phyloP scores from a whole-genome alignment of 2,797 vertebrate genomes.

The Lacerta viridis region DNA sequence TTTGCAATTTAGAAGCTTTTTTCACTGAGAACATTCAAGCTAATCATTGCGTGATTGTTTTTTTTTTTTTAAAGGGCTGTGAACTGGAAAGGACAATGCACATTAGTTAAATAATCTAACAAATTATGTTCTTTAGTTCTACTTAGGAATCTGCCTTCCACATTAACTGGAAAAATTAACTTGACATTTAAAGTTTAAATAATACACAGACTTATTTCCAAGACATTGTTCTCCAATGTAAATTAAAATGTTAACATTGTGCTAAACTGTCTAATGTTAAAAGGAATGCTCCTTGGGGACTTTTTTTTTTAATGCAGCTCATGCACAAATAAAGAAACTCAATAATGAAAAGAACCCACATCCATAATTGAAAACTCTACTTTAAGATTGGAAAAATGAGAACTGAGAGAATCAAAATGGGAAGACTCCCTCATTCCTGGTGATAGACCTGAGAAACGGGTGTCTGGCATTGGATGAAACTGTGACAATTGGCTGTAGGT shows the following conservation, averaged over 20 bases:
- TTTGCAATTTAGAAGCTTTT: constrained; percentile 24
- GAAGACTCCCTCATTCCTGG: too few species aligned
- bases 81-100: constrained; percentile 64
- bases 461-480: too few species aligned
- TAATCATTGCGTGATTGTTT: constrained; percentile 16
- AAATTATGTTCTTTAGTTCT: constrained; percentile 68
- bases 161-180: constrained; percentile 62
- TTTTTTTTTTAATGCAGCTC: constrained; percentile 36
- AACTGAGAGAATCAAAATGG: too few species aligned
- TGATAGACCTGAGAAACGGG: too few species aligned
- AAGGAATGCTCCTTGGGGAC: constrained; percentile 6
- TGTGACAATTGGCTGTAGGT: too few species aligned
- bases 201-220: constrained; percentile 65
- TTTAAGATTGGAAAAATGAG: too few species aligned
- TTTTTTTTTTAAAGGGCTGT: neutral
- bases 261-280: constrained; percentile 62
- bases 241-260: constrained; percentile 64
- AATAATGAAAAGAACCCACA: constrained; percentile 26
- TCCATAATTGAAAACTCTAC: constrained; percentile 15
- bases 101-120: constrained; percentile 65
- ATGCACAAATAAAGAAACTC: constrained; percentile 47
- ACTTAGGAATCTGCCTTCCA: constrained; percentile 66
- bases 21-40: constrained; percentile 27
- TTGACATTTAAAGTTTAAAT: constrained; percentile 76
- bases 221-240: constrained; percentile 55